Percentiles rank a stretch among this genome's conserved stretches.
phyloP scores from a whole-genome alignment of 37 sponge, comb jelly and placozoan species.

The Bolinopsis microptera region DNA sequence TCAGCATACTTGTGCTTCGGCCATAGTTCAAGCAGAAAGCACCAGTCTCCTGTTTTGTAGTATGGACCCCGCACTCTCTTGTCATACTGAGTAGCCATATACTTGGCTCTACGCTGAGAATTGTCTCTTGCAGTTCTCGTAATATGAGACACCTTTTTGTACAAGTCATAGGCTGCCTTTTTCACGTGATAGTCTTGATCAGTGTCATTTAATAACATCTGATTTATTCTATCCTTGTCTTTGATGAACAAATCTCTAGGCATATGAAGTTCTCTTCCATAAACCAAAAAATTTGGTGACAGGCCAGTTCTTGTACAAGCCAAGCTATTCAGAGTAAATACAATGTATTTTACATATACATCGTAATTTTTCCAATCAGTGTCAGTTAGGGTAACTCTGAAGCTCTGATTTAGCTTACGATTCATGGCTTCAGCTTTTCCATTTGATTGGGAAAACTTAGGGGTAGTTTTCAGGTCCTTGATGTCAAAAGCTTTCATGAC shows the following conservation, averaged over 20 bases:
- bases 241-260: conserved; percentile 4
- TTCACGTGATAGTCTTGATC: not conserved
- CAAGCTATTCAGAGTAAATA: conserved; percentile 8
- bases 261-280: not conserved
- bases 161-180: conserved; percentile 2
- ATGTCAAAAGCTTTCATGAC: conserved; percentile 4
- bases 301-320: not conserved
- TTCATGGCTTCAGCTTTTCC: conserved; percentile 13
- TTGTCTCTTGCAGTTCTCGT: not conserved
- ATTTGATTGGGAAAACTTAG: not conserved
- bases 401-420: not conserved
- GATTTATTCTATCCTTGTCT: not conserved
- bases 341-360: not conserved
- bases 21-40: not conserved
- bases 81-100: conserved; percentile 20
- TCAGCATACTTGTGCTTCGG: conserved; percentile 51
- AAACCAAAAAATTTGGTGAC: not conserved
- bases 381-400: not conserved
- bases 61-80: conserved; percentile 33
- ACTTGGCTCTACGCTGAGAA: not conserved
- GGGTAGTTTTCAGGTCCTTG: not conserved
- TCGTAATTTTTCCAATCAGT: not conserved
- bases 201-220: not conserved
- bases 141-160: not conserved
- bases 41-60: conserved; percentile 11